Evolutionary conservation across 1,140 invertebrate species (phyloP), one percentile per base, ranked within the genome.

Genomic region (Solen grandis): DNA sequence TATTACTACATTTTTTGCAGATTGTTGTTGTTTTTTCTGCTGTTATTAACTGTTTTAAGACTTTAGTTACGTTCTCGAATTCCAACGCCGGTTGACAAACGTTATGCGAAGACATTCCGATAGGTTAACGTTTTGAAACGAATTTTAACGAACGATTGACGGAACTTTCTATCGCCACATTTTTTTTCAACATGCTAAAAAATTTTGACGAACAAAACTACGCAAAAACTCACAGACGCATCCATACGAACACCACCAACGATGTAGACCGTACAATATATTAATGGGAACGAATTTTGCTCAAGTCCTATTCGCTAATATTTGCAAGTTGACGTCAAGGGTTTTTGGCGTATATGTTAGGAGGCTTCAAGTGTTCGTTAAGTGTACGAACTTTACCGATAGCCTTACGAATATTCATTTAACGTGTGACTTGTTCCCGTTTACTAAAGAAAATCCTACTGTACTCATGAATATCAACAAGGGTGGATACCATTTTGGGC

Each of bases 211-310:
- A 33, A 33, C 62, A 65, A 65, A 65, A 13, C 36, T 33, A 65
- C 5, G 62, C 55, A 59, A 65, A 65, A 65, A 33, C 27, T 65
- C 33, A 65, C 62, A 65, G 36, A 65, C 62, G 31, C 62, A 65
- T 65, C 31, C 62, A 65, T 65, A 65, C 62, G 62, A 65, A 65
- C 62, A 65, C 62, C 27, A 33, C 62, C 31, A 29, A 36, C 5
- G 62, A 65, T n/a, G n/a, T n/a, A 29, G 5, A 13, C 29, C 31
- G 27, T 65, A 36, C 62, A n/a, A 33, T 29, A 10, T 29, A 65
- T 33, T 14, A 33, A 33, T 33, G 62, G 31, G 62, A 65, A 65
- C 62, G 31, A 65, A 65, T 65, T 29, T 65, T 65, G 22, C 62
- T 65, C 14, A 65, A 65, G 33, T 65, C 31, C 62, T 33, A 36